Percentiles rank a stretch among this genome's conserved stretches.
phyloP scores from a whole-genome alignment of 2,797 vertebrate species.

The Poliocrania exsul region DNA sequence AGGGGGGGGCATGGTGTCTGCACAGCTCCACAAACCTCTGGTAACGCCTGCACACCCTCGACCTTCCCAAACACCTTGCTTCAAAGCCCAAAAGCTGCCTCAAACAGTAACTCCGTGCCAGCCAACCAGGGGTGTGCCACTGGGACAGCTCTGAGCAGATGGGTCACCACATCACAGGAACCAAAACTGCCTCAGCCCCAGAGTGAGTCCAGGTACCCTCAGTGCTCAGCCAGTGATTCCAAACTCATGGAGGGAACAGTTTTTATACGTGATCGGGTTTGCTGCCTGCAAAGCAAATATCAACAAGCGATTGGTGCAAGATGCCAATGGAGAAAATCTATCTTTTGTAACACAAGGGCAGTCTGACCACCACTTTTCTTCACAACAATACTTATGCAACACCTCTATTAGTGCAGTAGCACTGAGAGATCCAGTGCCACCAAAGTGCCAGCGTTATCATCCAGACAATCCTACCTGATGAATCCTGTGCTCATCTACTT shows the following conservation, averaged over 20 bases:
- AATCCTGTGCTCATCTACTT: not conserved
- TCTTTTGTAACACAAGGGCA: not conserved
- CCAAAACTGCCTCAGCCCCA: not conserved
- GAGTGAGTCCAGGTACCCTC: not conserved
- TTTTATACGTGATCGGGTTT: not conserved
- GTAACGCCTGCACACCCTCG: not conserved
- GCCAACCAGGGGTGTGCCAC: not conserved
- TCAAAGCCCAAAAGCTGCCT: not conserved
- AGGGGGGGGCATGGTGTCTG: not conserved
- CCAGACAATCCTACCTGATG: not conserved
- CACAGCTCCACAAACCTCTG: not conserved
- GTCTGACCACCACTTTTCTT: not conserved
- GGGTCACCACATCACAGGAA: slow-evolving; percentile 53
- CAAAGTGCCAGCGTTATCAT: not conserved
- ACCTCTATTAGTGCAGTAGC: not conserved
- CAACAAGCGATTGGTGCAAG: not conserved
- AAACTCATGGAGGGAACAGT: not conserved
- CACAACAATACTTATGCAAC: not conserved
- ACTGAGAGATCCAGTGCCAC: not conserved
- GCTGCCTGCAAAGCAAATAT: not conserved
- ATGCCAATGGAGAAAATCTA: not conserved
- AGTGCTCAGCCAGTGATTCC: not conserved
- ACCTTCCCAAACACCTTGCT: not conserved
- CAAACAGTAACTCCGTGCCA: not conserved
- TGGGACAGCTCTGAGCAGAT: not conserved